Conservation (phyloP, 2,797 vertebrate genomes). For the Enteromius mattozi region DNA sequence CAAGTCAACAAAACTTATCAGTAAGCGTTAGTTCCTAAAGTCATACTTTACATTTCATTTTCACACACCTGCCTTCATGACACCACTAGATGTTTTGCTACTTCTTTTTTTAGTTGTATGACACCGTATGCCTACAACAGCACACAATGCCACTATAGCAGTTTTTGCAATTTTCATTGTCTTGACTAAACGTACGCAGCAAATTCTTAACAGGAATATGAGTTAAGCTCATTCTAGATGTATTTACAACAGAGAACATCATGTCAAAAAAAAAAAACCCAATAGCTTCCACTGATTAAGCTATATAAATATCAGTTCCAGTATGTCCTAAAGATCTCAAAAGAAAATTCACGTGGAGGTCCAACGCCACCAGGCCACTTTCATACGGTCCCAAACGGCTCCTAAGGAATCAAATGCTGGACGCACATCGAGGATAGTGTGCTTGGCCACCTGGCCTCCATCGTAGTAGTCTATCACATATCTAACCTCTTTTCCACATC, state of each 20-base stretch:
- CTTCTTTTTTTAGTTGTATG: not conserved
- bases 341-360: conserved; percentile 68
- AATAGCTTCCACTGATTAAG: not conserved
- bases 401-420: conserved; percentile 83
- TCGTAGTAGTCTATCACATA: conserved; percentile 88
- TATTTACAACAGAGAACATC: not conserved
- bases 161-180: not conserved
- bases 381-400: conserved; percentile 85
- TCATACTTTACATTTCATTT: not conserved
- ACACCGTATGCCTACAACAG: not conserved
- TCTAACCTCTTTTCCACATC: conserved; percentile 83
- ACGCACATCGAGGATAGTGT: conserved; percentile 82
- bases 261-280: no score
- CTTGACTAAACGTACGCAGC: not conserved
- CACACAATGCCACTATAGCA: not conserved
- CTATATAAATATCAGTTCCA: not conserved
- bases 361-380: conserved; percentile 87
- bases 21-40: not conserved
- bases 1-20: not conserved
- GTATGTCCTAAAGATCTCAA: conserved; percentile 14
- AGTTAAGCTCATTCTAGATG: not conserved
- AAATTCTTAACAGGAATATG: not conserved
- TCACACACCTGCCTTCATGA: not conserved
- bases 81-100: not conserved
- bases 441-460: conserved; percentile 74